Evolutionary conservation across 2,113 vertebrate species (phyloP).

Genomic region (Carettochelys insculpta): DNA sequence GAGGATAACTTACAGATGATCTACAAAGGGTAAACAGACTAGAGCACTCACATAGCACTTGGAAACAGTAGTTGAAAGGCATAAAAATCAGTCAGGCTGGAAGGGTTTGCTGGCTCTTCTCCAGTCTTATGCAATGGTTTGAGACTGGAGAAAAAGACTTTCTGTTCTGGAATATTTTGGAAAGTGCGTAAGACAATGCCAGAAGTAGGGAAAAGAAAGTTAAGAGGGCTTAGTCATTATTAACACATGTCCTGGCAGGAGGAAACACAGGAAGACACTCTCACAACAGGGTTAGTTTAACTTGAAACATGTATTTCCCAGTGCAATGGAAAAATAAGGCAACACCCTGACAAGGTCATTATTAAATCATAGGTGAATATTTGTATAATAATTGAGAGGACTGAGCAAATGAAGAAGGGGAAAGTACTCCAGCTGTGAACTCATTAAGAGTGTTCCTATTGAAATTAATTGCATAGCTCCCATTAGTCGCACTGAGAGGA

Average conservation of each 20-base stretch:
- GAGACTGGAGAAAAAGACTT: neutral
- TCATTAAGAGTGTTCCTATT: neutral
- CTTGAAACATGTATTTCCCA: neutral
- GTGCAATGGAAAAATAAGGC: neutral
- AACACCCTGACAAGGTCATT: neutral
- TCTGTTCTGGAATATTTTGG: neutral
- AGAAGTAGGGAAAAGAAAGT: slow-evolving; percentile 13
- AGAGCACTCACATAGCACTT: neutral
- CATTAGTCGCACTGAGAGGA: neutral
- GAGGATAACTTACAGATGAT: neutral
- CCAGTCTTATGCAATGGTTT: neutral
- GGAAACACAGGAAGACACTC: neutral
- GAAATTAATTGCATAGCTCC: neutral
- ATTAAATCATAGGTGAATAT: neutral
- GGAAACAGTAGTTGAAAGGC: neutral
- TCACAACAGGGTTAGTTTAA: neutral
- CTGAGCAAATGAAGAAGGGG: neutral
- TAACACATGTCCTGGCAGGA: neutral
- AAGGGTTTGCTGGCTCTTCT: slow-evolving; percentile 4
- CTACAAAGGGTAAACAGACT: neutral
- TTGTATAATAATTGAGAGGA: neutral
- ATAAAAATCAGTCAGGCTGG: neutral
- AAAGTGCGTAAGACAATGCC: neutral
- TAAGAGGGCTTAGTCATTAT: neutral
- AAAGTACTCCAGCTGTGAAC: neutral